Evolutionary conservation across 1,140 invertebrate species (phyloP).

Genomic region (Forficula auricularia): DNA sequence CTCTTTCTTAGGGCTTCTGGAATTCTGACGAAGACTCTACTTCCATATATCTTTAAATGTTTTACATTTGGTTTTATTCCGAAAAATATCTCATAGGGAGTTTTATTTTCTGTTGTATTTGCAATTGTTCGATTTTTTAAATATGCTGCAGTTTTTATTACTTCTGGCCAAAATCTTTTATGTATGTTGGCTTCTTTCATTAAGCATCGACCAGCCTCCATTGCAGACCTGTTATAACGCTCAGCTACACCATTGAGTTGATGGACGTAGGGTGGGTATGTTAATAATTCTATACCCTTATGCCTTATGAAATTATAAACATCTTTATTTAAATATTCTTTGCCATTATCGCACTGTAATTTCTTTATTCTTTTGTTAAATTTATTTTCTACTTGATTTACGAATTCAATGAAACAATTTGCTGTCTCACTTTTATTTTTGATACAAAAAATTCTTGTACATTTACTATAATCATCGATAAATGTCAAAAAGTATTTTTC

Average conservation of each 20-base stretch:
- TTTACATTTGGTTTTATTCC: conserved; percentile 14
- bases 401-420: conserved; percentile 15
- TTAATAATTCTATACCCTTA: conserved; percentile 14
- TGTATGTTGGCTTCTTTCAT: conserved; percentile 14
- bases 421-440: conserved; percentile 19
- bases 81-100: conserved; percentile 17
- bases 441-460: conserved; percentile 20
- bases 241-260: too few relatives aligned
- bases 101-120: conserved; percentile 16
- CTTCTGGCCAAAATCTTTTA: conserved; percentile 22
- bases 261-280: too few relatives aligned
- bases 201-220: conserved; percentile 2
- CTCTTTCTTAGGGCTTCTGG: conserved; percentile 8
- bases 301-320: conserved; percentile 13
- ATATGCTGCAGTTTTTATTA: conserved; percentile 17
- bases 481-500: conserved; percentile 10
- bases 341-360: conserved; percentile 25
- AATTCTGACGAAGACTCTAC: conserved; percentile 12
- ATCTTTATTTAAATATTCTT: conserved; percentile 20
- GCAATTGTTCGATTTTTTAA: conserved; percentile 21
- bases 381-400: conserved; percentile 13
- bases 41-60: conserved; percentile 16
- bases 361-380: conserved; percentile 20
- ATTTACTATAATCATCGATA: conserved; percentile 23
- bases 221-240: too few relatives aligned